phyloP scores from a whole-genome alignment of 37 sponge, comb jelly and placozoan genomes.

The Dysidea cf. avara region DNA sequence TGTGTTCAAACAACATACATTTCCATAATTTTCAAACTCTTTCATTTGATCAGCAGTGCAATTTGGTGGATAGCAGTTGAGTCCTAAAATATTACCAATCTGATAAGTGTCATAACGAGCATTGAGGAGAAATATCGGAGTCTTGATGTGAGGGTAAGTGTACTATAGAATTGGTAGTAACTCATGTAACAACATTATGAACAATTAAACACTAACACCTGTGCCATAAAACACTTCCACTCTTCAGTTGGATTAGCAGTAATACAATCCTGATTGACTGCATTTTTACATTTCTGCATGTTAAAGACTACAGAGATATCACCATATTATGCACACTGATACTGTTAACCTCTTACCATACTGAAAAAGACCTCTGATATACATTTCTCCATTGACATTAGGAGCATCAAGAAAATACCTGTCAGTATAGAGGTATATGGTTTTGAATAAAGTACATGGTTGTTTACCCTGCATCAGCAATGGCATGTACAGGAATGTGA shows the following conservation, averaged over 20 bases:
- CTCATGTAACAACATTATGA: neutral
- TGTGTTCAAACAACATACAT: slow-evolving; percentile 13
- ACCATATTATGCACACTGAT: too few species aligned
- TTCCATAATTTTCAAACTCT: slow-evolving; percentile 33
- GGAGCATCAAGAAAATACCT: slow-evolving; percentile 30
- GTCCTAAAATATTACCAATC: slow-evolving; percentile 32
- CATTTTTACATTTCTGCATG: neutral
- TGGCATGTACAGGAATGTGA: too few species aligned
- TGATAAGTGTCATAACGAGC: slow-evolving; percentile 76
- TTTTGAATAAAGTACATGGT: too few species aligned
- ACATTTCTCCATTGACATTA: neutral
- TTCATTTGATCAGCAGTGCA: slow-evolving; percentile 52
- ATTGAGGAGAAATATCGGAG: slow-evolving; percentile 65
- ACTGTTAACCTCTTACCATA: too few species aligned
- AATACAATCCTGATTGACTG: neutral
- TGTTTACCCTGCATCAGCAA: too few species aligned
- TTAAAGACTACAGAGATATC: too few species aligned
- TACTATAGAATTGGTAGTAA: slow-evolving; percentile 48
- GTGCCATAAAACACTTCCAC: slow-evolving; percentile 82
- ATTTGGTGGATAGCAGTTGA: slow-evolving; percentile 58
- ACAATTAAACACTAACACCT: slow-evolving; percentile 9
- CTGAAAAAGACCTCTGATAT: neutral
- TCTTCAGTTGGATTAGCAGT: too few species aligned
- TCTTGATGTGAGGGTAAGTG: slow-evolving; percentile 69
- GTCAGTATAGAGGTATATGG: too few species aligned